Conservation (phyloP, 2,113 vertebrate genomes). For the Thomomys bottae region DNA sequence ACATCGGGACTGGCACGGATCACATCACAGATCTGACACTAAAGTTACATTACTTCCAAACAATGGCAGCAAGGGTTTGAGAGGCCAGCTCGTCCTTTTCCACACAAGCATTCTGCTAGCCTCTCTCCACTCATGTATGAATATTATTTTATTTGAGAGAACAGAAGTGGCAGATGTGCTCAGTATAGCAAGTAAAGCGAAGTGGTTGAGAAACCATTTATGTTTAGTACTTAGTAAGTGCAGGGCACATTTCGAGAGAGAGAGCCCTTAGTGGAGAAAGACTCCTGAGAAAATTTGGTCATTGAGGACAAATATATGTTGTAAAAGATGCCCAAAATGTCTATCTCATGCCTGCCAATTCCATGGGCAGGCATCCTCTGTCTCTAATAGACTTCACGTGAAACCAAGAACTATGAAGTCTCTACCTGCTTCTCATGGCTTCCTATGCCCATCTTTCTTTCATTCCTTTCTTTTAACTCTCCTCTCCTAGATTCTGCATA, state of each 20-base stretch:
- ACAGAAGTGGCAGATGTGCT: neutral
- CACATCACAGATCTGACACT: neutral
- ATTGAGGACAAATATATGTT: neutral
- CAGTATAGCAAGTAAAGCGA: neutral
- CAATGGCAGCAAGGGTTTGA: neutral
- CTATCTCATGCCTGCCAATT: no score
- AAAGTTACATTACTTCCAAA: neutral
- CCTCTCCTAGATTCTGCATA: neutral
- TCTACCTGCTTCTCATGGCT: neutral
- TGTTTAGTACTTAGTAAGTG: neutral
- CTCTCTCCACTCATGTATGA: neutral
- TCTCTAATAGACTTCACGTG: neutral
- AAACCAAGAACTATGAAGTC: neutral
- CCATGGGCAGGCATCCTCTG: neutral
- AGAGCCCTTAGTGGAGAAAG: neutral
- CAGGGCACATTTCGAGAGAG: neutral
- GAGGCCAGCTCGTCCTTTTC: neutral
- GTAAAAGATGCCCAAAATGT: neutral
- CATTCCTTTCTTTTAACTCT: neutral
- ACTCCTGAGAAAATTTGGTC: neutral
- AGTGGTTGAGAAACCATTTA: neutral
- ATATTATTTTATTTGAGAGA: rapidly evolving
- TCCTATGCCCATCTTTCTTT: neutral
- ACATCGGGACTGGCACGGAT: neutral
- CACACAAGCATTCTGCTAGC: neutral